A percentile compares a stretch with the other conserved stretches of the same genome.
phyloP scores from a whole-genome alignment of 2,113 vertebrate genomes.

The Dicaeum eximium region DNA sequence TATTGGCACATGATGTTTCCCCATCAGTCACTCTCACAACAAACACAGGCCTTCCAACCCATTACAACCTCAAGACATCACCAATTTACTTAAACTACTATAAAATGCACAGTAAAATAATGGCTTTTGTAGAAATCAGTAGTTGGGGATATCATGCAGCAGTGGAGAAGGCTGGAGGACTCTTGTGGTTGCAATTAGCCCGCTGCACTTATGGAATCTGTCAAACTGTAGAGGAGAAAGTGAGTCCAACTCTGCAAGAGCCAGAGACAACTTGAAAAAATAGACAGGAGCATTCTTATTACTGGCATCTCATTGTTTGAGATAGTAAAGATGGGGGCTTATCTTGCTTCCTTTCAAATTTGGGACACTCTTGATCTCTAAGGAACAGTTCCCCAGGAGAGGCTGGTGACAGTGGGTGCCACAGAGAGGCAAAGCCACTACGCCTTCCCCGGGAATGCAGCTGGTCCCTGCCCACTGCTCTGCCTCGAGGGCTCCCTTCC shows the following conservation, averaged over 20 bases:
- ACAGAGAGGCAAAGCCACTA: background rate
- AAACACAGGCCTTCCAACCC: background rate
- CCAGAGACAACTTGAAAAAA: background rate
- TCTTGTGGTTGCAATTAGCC: background rate
- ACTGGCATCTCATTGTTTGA: background rate
- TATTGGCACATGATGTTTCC: background rate
- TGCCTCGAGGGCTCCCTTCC: background rate
- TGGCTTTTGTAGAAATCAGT: background rate
- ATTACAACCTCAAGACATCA: background rate
- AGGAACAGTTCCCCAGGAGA: background rate
- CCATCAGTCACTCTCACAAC: background rate
- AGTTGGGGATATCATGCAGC: background rate
- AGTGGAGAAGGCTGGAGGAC: background rate
- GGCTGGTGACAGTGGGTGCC: background rate
- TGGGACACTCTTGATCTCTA: background rate
- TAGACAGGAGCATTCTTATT: background rate
- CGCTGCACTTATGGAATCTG: background rate
- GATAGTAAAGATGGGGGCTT: background rate
- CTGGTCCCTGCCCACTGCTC: background rate
- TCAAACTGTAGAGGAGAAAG: background rate
- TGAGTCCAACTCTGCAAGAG: fast-evolving
- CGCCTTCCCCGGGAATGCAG: fast-evolving
- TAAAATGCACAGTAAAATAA: background rate
- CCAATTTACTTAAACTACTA: background rate
- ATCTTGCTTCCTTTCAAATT: background rate